Conservation (phyloP, 1,140 invertebrate genomes). For the Pantala flavescens region DNA sequence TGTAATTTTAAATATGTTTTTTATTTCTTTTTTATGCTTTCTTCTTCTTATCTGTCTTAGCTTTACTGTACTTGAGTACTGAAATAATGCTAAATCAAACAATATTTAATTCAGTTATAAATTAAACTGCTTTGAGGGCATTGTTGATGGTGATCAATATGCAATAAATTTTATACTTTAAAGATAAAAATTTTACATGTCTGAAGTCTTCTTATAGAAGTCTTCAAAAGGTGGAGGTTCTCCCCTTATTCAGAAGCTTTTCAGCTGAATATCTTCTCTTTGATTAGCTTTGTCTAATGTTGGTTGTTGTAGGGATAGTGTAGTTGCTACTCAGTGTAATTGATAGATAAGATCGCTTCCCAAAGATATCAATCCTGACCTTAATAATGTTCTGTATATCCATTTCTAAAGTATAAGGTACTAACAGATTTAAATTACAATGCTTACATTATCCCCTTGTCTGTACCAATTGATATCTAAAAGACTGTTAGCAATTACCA, state of each 20-base stretch:
- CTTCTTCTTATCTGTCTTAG: no score
- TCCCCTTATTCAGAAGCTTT: background rate
- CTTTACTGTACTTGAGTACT: no score
- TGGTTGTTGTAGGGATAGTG: background rate
- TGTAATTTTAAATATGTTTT: no score
- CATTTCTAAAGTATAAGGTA: no score
- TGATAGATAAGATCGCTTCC: background rate
- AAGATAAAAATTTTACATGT: background rate
- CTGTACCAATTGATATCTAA: background rate
- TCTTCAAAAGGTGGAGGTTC: background rate
- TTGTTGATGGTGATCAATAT: background rate
- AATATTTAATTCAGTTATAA: background rate
- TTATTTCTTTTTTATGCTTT: no score
- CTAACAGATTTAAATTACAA: background rate
- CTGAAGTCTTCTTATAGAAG: background rate
- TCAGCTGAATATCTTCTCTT: background rate
- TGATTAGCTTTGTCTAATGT: background rate
- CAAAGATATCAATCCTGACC: background rate
- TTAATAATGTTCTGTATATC: no score
- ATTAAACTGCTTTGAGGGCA: background rate
- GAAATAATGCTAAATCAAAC: no score
- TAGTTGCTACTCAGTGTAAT: slow-evolving; percentile 1
- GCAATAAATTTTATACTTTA: slow-evolving; percentile 1
- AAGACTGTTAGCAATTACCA: background rate
- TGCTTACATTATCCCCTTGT: background rate